Percentiles rank a stretch among this genome's conserved stretches.
These are phyloP conservation scores for Trachurus trachurus DNA, from an alignment of 2,797 vertebrate species.

Conservation along the genomic window DNA sequence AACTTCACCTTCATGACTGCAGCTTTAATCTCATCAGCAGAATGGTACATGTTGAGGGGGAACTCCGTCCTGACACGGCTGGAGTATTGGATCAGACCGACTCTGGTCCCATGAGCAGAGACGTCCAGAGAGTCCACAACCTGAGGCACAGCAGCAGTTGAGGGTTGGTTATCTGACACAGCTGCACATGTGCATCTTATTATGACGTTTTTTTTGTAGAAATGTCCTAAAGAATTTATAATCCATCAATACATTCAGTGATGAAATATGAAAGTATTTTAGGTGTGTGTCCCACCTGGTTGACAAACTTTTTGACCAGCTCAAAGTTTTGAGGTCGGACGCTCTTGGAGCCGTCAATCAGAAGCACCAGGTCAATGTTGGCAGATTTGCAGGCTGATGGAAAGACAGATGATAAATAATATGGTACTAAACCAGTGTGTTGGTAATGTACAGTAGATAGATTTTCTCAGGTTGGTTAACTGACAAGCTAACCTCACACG, in stretches of 20 bases:
- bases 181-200: neutral
- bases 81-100: slow-evolving; percentile 96
- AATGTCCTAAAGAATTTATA: too few relatives aligned
- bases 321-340: slow-evolving; percentile 97
- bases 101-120: slow-evolving; percentile 90
- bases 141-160: slow-evolving; percentile 70
- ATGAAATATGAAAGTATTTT: neutral
- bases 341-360: slow-evolving; percentile 97
- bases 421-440: neutral
- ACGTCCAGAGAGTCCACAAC: slow-evolving; percentile 96
- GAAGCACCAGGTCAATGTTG: slow-evolving; percentile 93
- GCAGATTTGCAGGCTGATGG: slow-evolving; percentile 90
- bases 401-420: neutral
- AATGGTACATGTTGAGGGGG: slow-evolving; percentile 91
- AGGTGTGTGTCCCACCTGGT: slow-evolving; percentile 68
- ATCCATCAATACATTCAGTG: too few relatives aligned
- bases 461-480: neutral
- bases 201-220: neutral
- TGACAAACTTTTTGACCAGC: slow-evolving; percentile 97
- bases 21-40: slow-evolving; percentile 91
- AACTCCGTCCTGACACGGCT: slow-evolving; percentile 96
- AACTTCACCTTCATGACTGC: slow-evolving; percentile 90
- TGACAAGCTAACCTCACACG: too few relatives aligned
- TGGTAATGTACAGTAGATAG: neutral
- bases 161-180: neutral